These are phyloP conservation scores for Autographa pulchrina DNA, from an alignment of 2,888 invertebrate species.

Conservation along the genomic window DNA sequence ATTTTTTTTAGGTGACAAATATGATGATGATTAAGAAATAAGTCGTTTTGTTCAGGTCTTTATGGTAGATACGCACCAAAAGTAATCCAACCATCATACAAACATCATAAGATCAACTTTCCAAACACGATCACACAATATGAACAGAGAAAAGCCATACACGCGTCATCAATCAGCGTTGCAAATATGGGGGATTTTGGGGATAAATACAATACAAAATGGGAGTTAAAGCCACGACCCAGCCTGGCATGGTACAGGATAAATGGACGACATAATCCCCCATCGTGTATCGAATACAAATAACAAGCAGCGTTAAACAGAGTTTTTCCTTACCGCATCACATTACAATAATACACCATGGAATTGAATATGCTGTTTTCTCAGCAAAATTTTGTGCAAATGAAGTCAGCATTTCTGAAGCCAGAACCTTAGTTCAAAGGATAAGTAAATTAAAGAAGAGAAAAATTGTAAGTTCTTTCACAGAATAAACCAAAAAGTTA, in stretches of 20 bases:
- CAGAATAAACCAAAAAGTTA: background rate
- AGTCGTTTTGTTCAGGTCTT: too few relatives aligned
- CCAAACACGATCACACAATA: background rate
- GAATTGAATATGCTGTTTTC: background rate
- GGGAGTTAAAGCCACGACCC: slow-evolving; percentile 22
- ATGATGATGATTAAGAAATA: too few relatives aligned
- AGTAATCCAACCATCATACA: background rate
- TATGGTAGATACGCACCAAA: too few relatives aligned
- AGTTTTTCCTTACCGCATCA: background rate
- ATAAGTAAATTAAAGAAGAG: background rate
- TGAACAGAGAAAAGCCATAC: slow-evolving; percentile 3
- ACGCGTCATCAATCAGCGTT: slow-evolving; percentile 38
- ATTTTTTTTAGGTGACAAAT: too few relatives aligned
- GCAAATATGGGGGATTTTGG: slow-evolving; percentile 38
- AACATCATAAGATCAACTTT: slow-evolving; percentile 2
- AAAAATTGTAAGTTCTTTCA: background rate
- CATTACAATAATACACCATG: background rate
- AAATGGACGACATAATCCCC: slow-evolving; percentile 40
- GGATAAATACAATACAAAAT: slow-evolving; percentile 35
- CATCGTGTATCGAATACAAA: slow-evolving; percentile 30
- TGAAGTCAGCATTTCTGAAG: background rate
- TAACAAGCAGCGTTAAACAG: slow-evolving; percentile 9
- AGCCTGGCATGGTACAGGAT: slow-evolving; percentile 21
- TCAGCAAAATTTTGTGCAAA: background rate
- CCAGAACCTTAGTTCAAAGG: background rate